Conservation (phyloP, 2,888 invertebrate genomes). For the Sarcophaga variegata region DNA sequence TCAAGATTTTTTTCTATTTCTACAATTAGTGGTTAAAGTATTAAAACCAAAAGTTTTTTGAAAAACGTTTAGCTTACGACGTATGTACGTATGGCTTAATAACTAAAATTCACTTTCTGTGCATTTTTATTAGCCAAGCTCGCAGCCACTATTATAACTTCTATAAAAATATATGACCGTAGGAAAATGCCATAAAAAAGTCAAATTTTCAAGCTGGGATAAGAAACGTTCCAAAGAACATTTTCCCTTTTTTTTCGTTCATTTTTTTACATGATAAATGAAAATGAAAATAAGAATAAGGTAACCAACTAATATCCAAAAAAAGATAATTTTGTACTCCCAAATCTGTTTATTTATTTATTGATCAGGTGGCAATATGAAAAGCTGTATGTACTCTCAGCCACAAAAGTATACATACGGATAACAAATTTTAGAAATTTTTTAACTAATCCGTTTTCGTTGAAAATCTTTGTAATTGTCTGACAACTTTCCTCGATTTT, state of each 20-base stretch:
- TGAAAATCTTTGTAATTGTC: no score
- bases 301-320: constrained; percentile 21
- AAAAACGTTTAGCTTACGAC: neutral
- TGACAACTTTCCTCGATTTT: no score
- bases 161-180: neutral
- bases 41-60: constrained; percentile 8
- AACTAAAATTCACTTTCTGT: constrained; percentile 27
- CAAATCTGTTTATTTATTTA: no score
- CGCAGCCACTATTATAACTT: constrained; percentile 39
- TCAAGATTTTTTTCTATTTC: no score
- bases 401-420: no score
- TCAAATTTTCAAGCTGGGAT: constrained; percentile 12
- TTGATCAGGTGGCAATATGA: no score
- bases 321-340: no score
- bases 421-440: no score
- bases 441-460: no score
- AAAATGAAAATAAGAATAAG: neutral
- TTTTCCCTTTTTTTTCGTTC: neutral
- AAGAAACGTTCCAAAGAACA: neutral
- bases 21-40: neutral
- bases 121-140: constrained; percentile 33
- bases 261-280: neutral
- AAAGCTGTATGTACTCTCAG: no score
- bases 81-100: neutral
- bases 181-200: neutral